Conservation (phyloP, 2,113 vertebrate genomes). For the Cynopterus brachyotis region DNA sequence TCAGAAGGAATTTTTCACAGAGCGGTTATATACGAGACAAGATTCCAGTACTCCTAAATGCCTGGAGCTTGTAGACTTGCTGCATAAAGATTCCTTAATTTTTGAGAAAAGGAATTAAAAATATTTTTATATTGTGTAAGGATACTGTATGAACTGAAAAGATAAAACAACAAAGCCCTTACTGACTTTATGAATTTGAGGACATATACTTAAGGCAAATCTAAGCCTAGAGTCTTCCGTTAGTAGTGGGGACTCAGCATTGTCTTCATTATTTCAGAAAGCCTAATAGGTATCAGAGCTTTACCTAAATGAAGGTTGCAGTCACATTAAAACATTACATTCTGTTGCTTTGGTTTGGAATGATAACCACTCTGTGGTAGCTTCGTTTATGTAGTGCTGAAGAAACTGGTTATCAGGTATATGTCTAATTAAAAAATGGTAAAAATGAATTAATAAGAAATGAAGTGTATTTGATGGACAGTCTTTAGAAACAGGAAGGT, state of each 20-base stretch:
- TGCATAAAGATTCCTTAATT: neutral
- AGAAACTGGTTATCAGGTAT: neutral
- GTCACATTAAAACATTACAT: neutral
- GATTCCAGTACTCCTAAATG: neutral
- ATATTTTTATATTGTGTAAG: neutral
- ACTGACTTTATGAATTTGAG: neutral
- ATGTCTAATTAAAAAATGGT: neutral
- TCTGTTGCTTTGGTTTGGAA: conserved; percentile 27
- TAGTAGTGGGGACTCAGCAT: neutral
- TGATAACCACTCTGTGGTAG: neutral
- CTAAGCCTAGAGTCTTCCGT: neutral
- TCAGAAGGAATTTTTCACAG: neutral
- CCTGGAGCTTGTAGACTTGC: neutral
- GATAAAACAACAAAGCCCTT: neutral
- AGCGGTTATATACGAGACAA: neutral
- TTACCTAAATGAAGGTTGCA: neutral
- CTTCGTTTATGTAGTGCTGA: neutral
- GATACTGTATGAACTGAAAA: neutral
- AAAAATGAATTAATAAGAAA: neutral
- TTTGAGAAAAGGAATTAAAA: conserved; percentile 8
- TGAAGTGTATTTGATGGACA: neutral
- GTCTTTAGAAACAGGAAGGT: neutral
- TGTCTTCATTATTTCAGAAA: conserved; percentile 8
- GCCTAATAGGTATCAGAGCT: neutral
- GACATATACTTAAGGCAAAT: neutral